phyloP scores from a whole-genome alignment of 2,113 vertebrate genomes.

The Calonectris borealis region DNA sequence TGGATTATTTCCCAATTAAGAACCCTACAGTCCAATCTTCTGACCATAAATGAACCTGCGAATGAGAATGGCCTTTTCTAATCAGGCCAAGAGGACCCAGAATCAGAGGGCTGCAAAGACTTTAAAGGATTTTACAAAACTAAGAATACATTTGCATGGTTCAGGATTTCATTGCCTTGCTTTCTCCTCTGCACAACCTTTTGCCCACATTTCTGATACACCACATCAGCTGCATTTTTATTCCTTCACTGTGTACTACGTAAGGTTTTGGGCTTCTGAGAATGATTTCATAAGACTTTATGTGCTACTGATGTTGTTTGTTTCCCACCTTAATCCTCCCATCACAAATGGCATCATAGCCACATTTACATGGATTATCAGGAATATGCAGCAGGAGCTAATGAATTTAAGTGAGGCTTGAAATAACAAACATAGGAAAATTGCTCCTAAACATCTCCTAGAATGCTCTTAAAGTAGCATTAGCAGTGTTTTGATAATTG shows the following conservation, averaged over 20 bases:
- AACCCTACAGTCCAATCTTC: not conserved
- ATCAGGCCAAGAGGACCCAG: not conserved
- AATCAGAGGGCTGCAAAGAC: not conserved
- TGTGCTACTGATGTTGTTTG: not conserved
- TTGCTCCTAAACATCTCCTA: not conserved
- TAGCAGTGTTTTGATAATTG: not conserved
- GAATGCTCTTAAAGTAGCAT: not conserved
- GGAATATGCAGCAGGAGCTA: not conserved
- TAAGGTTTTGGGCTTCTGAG: not conserved
- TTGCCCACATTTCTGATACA: not conserved
- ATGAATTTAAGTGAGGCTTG: not conserved
- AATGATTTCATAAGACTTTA: not conserved
- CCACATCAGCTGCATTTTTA: not conserved
- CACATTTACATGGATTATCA: not conserved
- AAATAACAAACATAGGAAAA: not conserved
- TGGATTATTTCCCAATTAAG: not conserved
- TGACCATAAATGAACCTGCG: not conserved
- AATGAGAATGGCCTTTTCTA: not conserved
- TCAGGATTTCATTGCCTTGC: not conserved
- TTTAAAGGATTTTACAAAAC: not conserved
- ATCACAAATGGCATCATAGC: not conserved
- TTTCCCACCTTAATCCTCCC: not conserved
- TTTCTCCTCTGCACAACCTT: not conserved
- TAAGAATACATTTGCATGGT: not conserved
- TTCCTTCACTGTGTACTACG: not conserved